Conservation (phyloP, 1,140 invertebrate genomes). For the Araneus ventricosus region DNA sequence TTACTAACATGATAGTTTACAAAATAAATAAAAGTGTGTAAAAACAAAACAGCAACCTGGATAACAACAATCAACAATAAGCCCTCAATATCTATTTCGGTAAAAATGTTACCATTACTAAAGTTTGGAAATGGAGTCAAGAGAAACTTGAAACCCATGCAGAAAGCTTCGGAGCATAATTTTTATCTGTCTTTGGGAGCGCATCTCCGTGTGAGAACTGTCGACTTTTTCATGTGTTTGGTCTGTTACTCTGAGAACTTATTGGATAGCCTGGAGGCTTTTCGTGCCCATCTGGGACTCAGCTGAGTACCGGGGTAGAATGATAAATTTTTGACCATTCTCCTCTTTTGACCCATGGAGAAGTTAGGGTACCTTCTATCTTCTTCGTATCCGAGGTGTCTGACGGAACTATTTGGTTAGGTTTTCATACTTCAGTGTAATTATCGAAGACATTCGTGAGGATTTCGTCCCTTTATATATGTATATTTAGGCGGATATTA, state of each 20-base stretch:
- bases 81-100: no score
- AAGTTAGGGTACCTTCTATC: not conserved
- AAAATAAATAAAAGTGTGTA: no score
- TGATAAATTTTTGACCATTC: not conserved
- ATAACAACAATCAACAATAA: no score
- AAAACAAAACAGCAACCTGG: no score
- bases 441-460: not conserved
- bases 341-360: not conserved
- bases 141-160: no score
- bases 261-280: not conserved
- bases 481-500: not conserved
- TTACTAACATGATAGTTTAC: no score
- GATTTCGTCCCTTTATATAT: not conserved
- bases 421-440: not conserved
- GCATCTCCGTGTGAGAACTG: not conserved
- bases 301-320: not conserved
- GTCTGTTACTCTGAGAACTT: not conserved
- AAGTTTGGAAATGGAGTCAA: no score
- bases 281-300: not conserved
- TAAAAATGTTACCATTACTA: no score
- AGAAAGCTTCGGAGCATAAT: not conserved
- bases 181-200: not conserved
- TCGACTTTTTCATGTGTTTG: not conserved
- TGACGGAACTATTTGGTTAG: not conserved
- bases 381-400: not conserved